Evolutionary conservation across 2,888 invertebrate genomes (phyloP), one percentile per base, ranked within the genome.

Genomic region (Callyntrura sp.): DNA sequence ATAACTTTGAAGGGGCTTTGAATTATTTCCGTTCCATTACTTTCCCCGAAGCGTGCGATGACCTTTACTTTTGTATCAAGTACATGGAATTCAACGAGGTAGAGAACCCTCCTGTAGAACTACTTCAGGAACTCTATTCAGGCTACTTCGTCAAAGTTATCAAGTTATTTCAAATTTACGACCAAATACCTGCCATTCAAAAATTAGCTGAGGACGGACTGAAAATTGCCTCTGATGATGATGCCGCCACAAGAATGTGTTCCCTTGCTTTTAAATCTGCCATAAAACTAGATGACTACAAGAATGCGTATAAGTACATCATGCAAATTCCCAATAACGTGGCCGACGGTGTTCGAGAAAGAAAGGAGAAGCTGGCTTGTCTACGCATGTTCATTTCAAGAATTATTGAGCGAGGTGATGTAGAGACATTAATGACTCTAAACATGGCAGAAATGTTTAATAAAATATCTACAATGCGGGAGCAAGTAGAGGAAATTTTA

Each of bases 251-350:
- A 9, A 82, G 91, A 90, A 93, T 93, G 93, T 92, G 92, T 76
- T 90, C 92, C 1, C 73, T 93, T 2, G 93, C 93, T 1, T 93
- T 93, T 79, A 93, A 93, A 85, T 90, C 89, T 51, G 93, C 93
- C 12, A 81, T 93, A 3, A 73, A 90, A 68, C 60, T 93, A 62
- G 76, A 90, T 8, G 92, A 93, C 55, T 93, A 92, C 82, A 81
- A 48, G 3, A 68, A 89, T 28, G 93, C 93, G 0, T 93, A 92
- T 76, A 88, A 90, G 45, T 93, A 91, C 79, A 90, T 93, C 48
- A 55, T 92, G 79, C 76, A 76, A 35, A 91, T 91, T 20, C 91
- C 91, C 8, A 85, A 65, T 48, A 91, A 90, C 9, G 85, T 35
- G 14, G 43, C 48, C 11, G 88, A 90, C 25, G 23, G 81, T 17